Conservation (phyloP, 2,888 invertebrate genomes). For the Drosophila buzzatii region DNA sequence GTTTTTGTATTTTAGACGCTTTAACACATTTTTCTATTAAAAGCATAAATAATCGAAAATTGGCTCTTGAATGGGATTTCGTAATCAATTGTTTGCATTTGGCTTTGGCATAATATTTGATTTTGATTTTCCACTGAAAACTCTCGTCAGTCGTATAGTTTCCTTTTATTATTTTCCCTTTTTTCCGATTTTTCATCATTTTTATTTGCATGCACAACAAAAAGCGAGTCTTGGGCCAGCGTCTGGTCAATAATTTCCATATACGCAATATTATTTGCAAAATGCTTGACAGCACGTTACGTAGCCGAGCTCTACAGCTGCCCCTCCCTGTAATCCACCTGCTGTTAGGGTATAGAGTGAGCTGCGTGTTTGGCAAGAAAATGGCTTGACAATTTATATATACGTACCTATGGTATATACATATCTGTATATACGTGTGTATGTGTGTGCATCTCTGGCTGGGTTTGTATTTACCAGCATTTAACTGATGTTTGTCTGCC, state of each 20-base stretch:
- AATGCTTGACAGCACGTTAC: slow-evolving; percentile 48
- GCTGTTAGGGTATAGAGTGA: slow-evolving; percentile 2
- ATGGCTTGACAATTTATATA: slow-evolving; percentile 57
- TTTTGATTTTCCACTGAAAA: slow-evolving; percentile 29
- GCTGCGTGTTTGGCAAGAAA: slow-evolving; percentile 55
- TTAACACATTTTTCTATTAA: background rate
- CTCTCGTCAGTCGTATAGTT: slow-evolving; percentile 23
- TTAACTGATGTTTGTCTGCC: slow-evolving; percentile 31
- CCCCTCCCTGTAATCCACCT: background rate
- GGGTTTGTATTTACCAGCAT: slow-evolving; percentile 30
- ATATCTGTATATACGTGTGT: background rate
- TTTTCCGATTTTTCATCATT: slow-evolving; percentile 28
- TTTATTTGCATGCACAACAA: slow-evolving; percentile 36
- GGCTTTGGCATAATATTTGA: slow-evolving; percentile 31
- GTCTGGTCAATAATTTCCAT: slow-evolving; percentile 57
- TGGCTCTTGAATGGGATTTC: background rate
- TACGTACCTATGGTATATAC: background rate
- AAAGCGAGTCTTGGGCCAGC: slow-evolving; percentile 32
- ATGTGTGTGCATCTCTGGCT: slow-evolving; percentile 1
- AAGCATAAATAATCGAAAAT: too few species aligned
- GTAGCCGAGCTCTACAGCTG: slow-evolving; percentile 21
- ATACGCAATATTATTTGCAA: slow-evolving; percentile 68
- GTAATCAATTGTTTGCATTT: slow-evolving; percentile 3
- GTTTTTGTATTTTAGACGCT: slow-evolving; percentile 2
- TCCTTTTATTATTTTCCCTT: slow-evolving; percentile 17